Evolutionary conservation across 2,113 vertebrate genomes (phyloP), one percentile per base, ranked within the genome.

Genomic region (Plecotus auritus): DNA sequence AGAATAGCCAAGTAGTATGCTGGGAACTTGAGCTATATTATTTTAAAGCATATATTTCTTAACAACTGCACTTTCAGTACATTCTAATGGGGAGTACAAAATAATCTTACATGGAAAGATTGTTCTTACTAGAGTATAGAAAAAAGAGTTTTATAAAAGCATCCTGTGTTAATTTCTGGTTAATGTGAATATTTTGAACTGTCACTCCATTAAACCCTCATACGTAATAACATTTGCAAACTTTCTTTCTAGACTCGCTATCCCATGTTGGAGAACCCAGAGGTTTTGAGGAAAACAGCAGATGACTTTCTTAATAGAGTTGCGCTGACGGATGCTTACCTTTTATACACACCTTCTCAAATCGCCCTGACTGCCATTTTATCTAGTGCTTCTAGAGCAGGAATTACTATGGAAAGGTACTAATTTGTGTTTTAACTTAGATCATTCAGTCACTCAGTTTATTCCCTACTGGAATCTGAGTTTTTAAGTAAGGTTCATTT

Each of bases 281-380:
- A 99, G 97, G 97, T 98, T 51, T 95, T 99, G 96, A 99, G 99
- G 97, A 99, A 99, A 97, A 98, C 98, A 74, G 99, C 99, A 0
- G 99, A 99, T 95, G 99, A 99, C 93, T 99, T 99, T 91, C 99
- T 99, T 73, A 99, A 97, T 45, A 98, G 99, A 93, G 98, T 99
- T 83, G 96, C 99, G 32, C 95, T 99, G 98, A 99, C 99, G 0
- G 99, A 99, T 84, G 98, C 98, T 0, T 99, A 99, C 4, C 98
- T 99, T 81, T 98, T 99, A 20, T 99, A 99, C 37, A 96, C 98
- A 42, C 99, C 99, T 1, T 99, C 99, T 3, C 99, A 99, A 95
- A 99, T 99, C 1, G 99, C 99, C 96, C 98, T 99, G 9, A 98
- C 99, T 4, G 99, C 99, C 0, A 98, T 99, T 92, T 97, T 99